phyloP scores from a whole-genome alignment of 1,140 invertebrate species.

The Anoplolepis gracilipes region DNA sequence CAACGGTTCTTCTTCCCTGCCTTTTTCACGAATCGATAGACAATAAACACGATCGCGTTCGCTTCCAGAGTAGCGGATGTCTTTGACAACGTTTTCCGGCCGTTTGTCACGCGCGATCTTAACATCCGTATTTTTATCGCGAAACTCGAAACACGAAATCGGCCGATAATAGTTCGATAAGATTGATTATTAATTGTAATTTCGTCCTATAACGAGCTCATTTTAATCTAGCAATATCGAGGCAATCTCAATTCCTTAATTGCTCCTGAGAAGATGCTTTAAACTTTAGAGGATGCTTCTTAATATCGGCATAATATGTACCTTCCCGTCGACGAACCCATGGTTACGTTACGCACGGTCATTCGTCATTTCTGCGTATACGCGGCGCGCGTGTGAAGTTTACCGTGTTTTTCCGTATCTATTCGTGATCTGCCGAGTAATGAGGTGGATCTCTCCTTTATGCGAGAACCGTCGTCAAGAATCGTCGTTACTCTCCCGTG shows the following conservation, averaged over 20 bases:
- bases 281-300: not conserved
- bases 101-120: not conserved
- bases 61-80: not conserved
- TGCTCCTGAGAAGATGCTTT: not conserved
- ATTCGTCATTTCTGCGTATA: slow-evolving; percentile 58
- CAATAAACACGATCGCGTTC: slow-evolving; percentile 42
- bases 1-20: not conserved
- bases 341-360: slow-evolving; percentile 49
- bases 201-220: slow-evolving; percentile 10
- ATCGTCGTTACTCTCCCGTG: slow-evolving; percentile 79
- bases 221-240: slow-evolving; percentile 24
- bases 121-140: not conserved
- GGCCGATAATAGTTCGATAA: not conserved
- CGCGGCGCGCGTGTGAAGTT: slow-evolving; percentile 65
- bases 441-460: slow-evolving; percentile 77
- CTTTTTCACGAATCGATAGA: slow-evolving; percentile 14
- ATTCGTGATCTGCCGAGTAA: slow-evolving; percentile 76
- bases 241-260: not conserved
- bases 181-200: slow-evolving; percentile 23
- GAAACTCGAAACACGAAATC: not conserved
- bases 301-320: slow-evolving; percentile 17
- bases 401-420: slow-evolving; percentile 73
- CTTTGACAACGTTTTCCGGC: not conserved
- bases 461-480: slow-evolving; percentile 73
- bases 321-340: slow-evolving; percentile 30